phyloP scores from a whole-genome alignment of 2,797 vertebrate genomes.

The Allobates femoralis region DNA sequence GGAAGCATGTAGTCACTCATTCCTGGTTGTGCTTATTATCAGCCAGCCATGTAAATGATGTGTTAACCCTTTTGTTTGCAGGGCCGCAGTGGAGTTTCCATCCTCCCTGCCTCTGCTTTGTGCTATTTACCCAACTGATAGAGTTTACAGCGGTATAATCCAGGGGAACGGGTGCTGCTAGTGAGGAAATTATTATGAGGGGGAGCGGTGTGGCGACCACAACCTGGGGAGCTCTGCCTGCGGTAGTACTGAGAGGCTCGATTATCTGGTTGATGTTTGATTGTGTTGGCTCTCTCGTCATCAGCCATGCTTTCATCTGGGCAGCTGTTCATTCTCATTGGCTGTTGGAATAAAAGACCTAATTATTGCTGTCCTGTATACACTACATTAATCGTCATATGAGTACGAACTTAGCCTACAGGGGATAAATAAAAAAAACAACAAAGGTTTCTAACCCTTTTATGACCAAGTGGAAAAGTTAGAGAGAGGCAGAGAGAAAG shows the following conservation, averaged over 20 bases:
- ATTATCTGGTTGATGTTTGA: conserved; percentile 86
- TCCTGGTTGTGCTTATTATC: conserved; percentile 7
- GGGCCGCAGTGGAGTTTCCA: conserved; percentile 28
- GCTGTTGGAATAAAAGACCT: conserved; percentile 73
- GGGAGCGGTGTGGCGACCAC: conserved; percentile 71
- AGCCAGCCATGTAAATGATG: not conserved
- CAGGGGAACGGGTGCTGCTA: conserved; percentile 85
- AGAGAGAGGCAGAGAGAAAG: no score
- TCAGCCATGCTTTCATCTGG: conserved; percentile 85
- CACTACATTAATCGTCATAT: not conserved
- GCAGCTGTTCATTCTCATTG: conserved; percentile 79
- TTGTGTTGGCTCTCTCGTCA: conserved; percentile 86
- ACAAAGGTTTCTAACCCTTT: no score
- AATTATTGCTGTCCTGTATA: not conserved
- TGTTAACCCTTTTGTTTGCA: not conserved
- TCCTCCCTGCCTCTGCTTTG: conserved; percentile 52
- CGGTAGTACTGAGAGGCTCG: conserved; percentile 77
- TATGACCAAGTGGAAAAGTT: no score
- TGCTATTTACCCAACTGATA: conserved; percentile 71
- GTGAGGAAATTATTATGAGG: conserved; percentile 79
- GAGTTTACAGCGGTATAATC: conserved; percentile 76
- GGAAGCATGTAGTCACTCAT: conserved; percentile 8
- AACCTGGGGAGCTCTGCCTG: conserved; percentile 89
- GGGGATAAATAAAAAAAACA: no score
- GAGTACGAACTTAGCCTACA: no score